These are phyloP conservation scores for Leucoraja ocellata DNA, from an alignment of 2,797 vertebrate species.

Conservation along the genomic window DNA sequence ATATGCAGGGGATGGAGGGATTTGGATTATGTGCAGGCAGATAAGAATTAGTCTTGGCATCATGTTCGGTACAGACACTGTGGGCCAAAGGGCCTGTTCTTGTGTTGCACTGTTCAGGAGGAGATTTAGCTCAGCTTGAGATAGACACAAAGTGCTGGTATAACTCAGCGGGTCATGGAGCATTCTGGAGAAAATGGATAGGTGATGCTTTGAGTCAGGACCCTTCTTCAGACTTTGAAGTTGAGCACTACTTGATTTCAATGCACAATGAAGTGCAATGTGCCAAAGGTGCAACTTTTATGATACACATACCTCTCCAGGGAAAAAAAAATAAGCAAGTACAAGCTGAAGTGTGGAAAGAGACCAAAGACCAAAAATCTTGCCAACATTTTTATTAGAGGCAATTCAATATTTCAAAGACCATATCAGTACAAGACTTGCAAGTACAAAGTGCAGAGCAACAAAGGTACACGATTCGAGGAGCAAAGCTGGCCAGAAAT, in stretches of 20 bases:
- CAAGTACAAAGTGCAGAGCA: slow-evolving; percentile 43
- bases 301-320: not conserved
- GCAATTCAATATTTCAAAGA: slow-evolving; percentile 40
- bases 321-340: not conserved
- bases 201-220: no score
- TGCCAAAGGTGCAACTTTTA: not conserved
- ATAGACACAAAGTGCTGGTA: no score
- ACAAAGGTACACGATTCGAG: slow-evolving; percentile 3
- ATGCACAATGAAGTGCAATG: not conserved
- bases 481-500: not conserved
- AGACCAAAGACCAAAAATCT: not conserved
- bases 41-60: no score
- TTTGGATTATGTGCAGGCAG: no score
- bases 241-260: not conserved
- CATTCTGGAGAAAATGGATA: no score
- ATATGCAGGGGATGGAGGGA: no score
- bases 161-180: no score
- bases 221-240: not conserved
- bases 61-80: no score
- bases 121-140: no score
- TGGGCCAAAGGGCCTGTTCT: no score
- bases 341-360: not conserved
- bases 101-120: no score
- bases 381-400: slow-evolving; percentile 33
- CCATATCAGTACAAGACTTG: slow-evolving; percentile 39